Conservation (phyloP, 2,797 vertebrate species). For the Antrozous pallidus region DNA sequence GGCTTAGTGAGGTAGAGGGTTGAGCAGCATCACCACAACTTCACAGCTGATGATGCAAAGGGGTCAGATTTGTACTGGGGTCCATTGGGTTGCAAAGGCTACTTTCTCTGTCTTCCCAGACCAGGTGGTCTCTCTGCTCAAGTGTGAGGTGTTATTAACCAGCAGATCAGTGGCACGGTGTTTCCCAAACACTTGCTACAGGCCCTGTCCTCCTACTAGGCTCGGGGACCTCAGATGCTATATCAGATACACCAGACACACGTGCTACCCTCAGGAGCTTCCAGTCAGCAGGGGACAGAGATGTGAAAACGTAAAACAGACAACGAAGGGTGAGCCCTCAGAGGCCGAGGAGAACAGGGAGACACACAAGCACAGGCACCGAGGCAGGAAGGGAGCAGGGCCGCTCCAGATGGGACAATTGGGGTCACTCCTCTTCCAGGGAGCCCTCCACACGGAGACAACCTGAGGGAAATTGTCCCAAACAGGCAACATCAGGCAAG, state of each 20-base stretch:
- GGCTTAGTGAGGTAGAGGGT: background rate
- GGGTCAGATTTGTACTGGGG: background rate
- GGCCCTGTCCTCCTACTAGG: background rate
- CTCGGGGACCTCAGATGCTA: background rate
- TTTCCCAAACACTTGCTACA: too few species aligned
- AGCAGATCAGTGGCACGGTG: background rate
- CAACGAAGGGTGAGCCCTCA: background rate
- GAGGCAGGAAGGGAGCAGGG: background rate
- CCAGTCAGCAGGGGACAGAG: background rate
- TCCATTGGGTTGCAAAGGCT: background rate
- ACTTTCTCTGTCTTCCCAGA: background rate
- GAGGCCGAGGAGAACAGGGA: background rate
- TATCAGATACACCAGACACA: background rate
- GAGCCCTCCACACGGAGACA: background rate
- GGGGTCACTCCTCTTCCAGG: background rate
- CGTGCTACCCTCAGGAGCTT: background rate
- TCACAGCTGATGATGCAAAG: background rate
- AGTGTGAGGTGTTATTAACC: background rate
- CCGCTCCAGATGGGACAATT: accelerated
- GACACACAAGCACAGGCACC: background rate
- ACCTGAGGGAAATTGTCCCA: background rate
- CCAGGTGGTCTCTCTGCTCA: background rate
- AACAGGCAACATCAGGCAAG: background rate
- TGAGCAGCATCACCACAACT: background rate
- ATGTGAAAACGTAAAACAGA: background rate